Base-by-base conservation (phyloP, 2,113 vertebrate species). In the Condylura cristata region DNA sequence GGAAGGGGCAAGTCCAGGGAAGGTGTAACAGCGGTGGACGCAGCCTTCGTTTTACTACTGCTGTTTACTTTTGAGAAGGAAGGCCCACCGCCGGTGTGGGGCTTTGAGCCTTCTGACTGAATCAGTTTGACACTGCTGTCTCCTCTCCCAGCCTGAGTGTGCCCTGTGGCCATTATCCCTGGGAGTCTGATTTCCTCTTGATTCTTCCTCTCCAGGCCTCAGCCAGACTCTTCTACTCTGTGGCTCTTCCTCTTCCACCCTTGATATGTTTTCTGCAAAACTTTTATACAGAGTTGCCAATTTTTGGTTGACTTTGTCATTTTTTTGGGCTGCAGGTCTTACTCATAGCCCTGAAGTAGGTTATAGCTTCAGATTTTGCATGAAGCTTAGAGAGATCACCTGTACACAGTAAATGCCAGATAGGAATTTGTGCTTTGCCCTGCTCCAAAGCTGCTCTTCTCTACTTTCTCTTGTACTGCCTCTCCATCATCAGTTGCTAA, bases 61-160 rank as follows among this genome's bases (percentile, higher is more conserved):
- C 34, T 65, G 58, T 72, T 92, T 81, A 56, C n/a, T 86, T 89
- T 68, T 75, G 30, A 89, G 66, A 46, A 85, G 51, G 41, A 66
- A 30, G 34, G 32, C 5, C 78, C 48, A 24, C 34, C 11, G 48
- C 4, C 16, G 32, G 24, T 61, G 2, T 46, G 34, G 17, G 6
- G 28, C 41, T 16, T 34, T 44, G n/a, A 86, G 65, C 66, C 41
- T 20, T 53, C 26, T 18, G 5, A 63, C 66, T 66, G 22, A 30
- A 41, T 79, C 86, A 61, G 4, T 78, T 34, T 22, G 86, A 82
- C 79, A 46, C 32, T 79, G 18, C 13, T 65, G 0, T 53, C 32
- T 58, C 53, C 53, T 53, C n/a, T 28, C 41, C 48, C 22, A 44
- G 8, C 17, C 30, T 72, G n/a, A 34, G 9, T 41, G 14, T 18